Evolutionary conservation across 2,888 invertebrate species (phyloP).

Genomic region (Pterostichus madidus): DNA sequence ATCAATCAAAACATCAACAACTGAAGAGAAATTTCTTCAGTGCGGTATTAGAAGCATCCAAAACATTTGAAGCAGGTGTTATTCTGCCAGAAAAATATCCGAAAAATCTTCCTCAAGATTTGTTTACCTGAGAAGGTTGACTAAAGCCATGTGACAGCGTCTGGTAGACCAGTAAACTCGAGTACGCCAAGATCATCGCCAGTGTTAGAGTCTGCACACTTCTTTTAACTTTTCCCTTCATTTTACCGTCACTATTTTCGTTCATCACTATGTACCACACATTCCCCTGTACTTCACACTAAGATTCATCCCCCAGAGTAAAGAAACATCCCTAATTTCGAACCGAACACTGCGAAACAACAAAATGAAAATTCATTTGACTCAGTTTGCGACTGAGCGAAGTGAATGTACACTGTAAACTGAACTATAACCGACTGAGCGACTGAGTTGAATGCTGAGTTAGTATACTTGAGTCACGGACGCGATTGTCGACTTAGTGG

Average conservation of each 20-base stretch:
- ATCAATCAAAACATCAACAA: too few relatives aligned
- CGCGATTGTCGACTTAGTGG: too few relatives aligned
- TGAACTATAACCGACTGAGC: not conserved
- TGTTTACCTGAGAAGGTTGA: constrained; percentile 61
- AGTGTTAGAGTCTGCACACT: constrained; percentile 73
- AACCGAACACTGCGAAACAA: not conserved
- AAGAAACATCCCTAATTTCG: not conserved
- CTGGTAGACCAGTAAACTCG: constrained; percentile 75
- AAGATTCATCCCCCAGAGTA: not conserved
- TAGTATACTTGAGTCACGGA: not conserved
- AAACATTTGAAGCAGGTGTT: constrained; percentile 30
- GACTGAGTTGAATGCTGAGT: not conserved
- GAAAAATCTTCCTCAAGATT: constrained; percentile 15
- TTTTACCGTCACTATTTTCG: constrained; percentile 39
- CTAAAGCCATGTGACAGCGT: constrained; percentile 72
- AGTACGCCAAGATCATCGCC: constrained; percentile 74
- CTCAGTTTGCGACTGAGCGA: not conserved
- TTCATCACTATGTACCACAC: constrained; percentile 13
- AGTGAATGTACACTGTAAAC: not conserved
- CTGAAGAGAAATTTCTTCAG: too few relatives aligned
- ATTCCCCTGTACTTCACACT: constrained; percentile 11
- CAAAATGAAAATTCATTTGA: not conserved
- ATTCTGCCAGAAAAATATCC: constrained; percentile 4
- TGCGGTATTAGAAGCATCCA: not conserved
- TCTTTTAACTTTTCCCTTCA: constrained; percentile 52